phyloP scores from a whole-genome alignment of 2,888 invertebrate species.

The Melinopterus prodromus region DNA sequence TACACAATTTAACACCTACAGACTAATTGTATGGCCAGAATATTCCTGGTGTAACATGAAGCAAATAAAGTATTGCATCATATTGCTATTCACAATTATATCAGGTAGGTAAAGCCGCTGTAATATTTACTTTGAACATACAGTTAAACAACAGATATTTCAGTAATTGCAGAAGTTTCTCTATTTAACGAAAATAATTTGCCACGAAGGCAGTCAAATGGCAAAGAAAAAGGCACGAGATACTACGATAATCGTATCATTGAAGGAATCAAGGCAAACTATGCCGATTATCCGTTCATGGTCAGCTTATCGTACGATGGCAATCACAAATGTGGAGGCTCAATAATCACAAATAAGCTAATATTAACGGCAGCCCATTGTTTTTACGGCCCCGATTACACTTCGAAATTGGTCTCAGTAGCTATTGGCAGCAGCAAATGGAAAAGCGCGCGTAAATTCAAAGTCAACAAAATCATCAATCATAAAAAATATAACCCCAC shows the following conservation, averaged over 20 bases:
- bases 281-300: slow-evolving; percentile 15
- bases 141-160: background rate
- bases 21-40: background rate
- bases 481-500: slow-evolving; percentile 29
- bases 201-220: background rate
- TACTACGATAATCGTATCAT: background rate
- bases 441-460: background rate
- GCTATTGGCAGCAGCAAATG: slow-evolving; percentile 4
- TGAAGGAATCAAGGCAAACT: background rate
- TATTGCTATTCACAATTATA: background rate
- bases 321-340: slow-evolving; percentile 27
- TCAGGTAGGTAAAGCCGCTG: background rate
- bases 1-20: background rate
- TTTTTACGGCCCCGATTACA: background rate
- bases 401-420: background rate
- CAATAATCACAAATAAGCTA: slow-evolving; percentile 17
- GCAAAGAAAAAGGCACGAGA: background rate
- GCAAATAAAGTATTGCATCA: background rate
- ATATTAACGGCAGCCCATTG: slow-evolving; percentile 32
- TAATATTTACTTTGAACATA: background rate
- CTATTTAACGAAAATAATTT: background rate
- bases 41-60: background rate
- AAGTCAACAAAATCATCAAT: slow-evolving; percentile 29
- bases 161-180: background rate
- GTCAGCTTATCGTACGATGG: background rate